Base-by-base conservation (phyloP, 2,113 vertebrate species). In the Syngnathus floridae region DNA sequence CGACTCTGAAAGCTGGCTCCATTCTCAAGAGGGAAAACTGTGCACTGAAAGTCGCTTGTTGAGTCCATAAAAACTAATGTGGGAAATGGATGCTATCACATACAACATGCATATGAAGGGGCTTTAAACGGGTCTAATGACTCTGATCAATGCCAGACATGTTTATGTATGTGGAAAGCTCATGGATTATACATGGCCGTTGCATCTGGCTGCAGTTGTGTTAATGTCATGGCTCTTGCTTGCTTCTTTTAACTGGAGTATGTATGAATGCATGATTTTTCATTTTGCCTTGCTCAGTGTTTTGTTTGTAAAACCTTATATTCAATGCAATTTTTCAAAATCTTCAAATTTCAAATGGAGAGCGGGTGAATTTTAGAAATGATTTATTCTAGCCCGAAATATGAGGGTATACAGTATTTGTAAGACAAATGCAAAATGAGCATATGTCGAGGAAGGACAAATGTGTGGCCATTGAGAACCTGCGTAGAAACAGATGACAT, bases 131-230 rank as follows among this genome's bases (percentile, higher is more conserved):
- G 38, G 67, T 66, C 9, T 80, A 81, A 84, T 80, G 58, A 68
- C 67, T 77, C 56, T 70, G 77, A 82, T 88, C 77, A 72, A 19
- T 67, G 72, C 48, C 62, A 72, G 75, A 56, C 52, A 74, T 84
- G 76, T 83, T 82, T 82, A 79, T 81, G 72, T 70, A 64, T 77
- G 76, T 73, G 64, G 49, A 83, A 62, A 69, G 58, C 69, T 83
- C 75, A 82, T 83, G 75, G 65, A 66, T 82, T 74, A 84, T 80
- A 77, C 73, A 88, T 85, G 36, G 52, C 17, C 71, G 71, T 72
- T 66, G 76, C 68, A 74, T 64, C 37, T 22, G 62, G 52, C 40
- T 69, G 57, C 52, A 65, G 64, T 54, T 69, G 67, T 76, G 70
- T 67, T 75, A 68, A 64, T 38, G 46, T 16, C 49, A 38, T 37